These are phyloP conservation scores for Epizoanthus scotinus DNA, from an alignment of 92 coral and sea anemone species.

Conservation along the genomic window DNA sequence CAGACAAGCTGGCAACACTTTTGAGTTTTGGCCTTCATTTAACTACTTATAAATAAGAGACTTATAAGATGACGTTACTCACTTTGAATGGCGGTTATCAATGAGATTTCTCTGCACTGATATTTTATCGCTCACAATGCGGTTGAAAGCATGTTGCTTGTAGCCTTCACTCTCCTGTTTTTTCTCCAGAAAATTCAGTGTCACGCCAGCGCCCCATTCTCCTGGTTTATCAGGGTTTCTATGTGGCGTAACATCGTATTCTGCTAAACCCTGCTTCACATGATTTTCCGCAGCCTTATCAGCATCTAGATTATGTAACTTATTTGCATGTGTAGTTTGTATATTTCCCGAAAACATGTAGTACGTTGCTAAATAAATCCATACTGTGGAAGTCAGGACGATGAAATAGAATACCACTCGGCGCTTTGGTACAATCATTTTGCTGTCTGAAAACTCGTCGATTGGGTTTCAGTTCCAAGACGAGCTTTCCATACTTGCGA, in stretches of 20 bases:
- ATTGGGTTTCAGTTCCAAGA: not conserved
- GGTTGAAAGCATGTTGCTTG: constrained; percentile 86
- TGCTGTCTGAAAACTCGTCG: not conserved
- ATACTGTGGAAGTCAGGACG: constrained; percentile 74
- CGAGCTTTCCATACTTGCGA: not conserved
- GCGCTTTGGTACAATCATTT: constrained; percentile 86
- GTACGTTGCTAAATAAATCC: constrained; percentile 88
- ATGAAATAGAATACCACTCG: constrained; percentile 82
- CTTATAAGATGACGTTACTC: constrained; percentile 43
- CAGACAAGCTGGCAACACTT: not conserved
- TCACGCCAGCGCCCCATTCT: constrained; percentile 87
- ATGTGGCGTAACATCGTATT: constrained; percentile 88
- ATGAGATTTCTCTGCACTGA: constrained; percentile 82
- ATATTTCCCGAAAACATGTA: constrained; percentile 63
- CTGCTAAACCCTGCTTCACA: constrained; percentile 18
- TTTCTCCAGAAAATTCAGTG: constrained; percentile 87
- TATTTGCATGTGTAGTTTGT: constrained; percentile 19
- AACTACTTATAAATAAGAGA: too few species aligned
- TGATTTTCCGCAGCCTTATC: constrained; percentile 27
- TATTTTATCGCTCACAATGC: constrained; percentile 91
- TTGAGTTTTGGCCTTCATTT: not conserved
- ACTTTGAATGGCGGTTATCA: constrained; percentile 90
- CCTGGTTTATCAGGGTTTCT: constrained; percentile 94
- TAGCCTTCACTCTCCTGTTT: constrained; percentile 90
- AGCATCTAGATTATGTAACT: not conserved